Base-by-base conservation (phyloP, 2,888 invertebrate species). In the Drosophila borealis region DNA sequence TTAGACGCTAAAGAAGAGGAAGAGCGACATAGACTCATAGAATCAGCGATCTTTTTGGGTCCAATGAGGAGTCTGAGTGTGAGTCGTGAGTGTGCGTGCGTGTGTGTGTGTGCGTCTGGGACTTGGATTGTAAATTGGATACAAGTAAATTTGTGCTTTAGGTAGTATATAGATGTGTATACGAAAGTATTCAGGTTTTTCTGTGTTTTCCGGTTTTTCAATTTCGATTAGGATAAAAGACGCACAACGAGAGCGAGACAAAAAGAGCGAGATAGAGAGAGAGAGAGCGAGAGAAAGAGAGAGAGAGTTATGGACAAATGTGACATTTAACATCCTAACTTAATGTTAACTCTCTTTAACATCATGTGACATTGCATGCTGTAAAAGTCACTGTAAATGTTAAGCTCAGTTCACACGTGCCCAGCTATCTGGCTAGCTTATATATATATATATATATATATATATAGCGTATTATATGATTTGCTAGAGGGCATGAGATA, bases 41-140 rank as follows among this genome's bases (percentile, higher is more conserved):
- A 45, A 60, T 50, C 42, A 5, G 11, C 17, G 25, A 34, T 17
- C 17, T 36, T 60, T 42, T 59, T 50, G 46, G 33, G 50, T 45
- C 39, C 54, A 60, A 50, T 41, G 68, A 25, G 66, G 48, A 37
- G 4, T 56, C 14, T 6, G n/a, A n/a, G n/a, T 39, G 8, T 8
- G 11, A 9, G 19, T 41, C 10, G 17, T 29, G 29, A 29, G 29
- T 29, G 29, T 21, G 21, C 4, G 21, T 21, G 21, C 1, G 17
- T 25, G 25, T 8, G 37, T 17, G 29, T 19, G 34, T 36, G 34
- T 17, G 3, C 9, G 25, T 29, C n/a, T 33, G 50, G n/a, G 41
- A 34, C 4, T 50, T 29, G 60, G 10, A 10, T 42, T 42, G n/a
- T 37, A 53, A 34, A n/a, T 42, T 17, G 17, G 25, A 34, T 55